These are phyloP conservation scores for Diacarnus erythraeanus DNA, from an alignment of 37 sponge, comb jelly and placozoan species.

Conservation along the genomic window DNA sequence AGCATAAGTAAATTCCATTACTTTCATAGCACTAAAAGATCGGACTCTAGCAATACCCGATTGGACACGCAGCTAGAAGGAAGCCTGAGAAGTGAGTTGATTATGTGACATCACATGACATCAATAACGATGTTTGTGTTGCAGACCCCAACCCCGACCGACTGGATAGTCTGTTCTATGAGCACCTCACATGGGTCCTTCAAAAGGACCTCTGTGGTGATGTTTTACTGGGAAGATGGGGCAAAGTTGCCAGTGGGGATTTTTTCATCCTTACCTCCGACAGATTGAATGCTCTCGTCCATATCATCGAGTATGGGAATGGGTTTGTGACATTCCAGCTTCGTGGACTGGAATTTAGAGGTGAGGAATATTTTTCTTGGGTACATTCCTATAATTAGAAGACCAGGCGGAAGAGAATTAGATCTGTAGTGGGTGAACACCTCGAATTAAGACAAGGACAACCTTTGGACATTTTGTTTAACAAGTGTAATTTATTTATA, in stretches of 20 bases:
- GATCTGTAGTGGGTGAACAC: too few relatives aligned
- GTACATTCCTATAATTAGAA: too few relatives aligned
- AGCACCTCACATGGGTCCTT: conserved; percentile 92
- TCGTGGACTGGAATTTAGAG: conserved; percentile 93
- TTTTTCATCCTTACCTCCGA: conserved; percentile 92
- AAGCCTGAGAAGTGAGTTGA: conserved; percentile 56
- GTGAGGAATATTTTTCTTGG: too few relatives aligned
- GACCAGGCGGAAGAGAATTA: too few relatives aligned
- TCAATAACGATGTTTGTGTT: background rate
- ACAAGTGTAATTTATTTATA: too few relatives aligned
- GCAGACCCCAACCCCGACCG: conserved; percentile 75
- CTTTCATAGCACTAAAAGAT: conserved; percentile 75
- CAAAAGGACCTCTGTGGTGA: conserved; percentile 93
- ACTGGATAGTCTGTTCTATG: conserved; percentile 94
- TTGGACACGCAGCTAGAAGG: conserved; percentile 81
- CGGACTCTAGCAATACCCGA: conserved; percentile 76
- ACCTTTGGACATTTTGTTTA: too few relatives aligned
- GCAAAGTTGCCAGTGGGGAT: conserved; percentile 85
- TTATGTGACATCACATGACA: background rate
- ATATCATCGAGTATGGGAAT: conserved; percentile 96
- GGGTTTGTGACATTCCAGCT: conserved; percentile 98
- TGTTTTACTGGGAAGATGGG: conserved; percentile 93
- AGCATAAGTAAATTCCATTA: too few relatives aligned
- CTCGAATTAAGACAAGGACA: too few relatives aligned
- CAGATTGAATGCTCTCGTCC: conserved; percentile 89